A percentile compares a stretch with the other conserved stretches of the same genome.
These are phyloP conservation scores for Leptonema lineaticorne DNA, from an alignment of 1,140 invertebrate species.

Conservation along the genomic window DNA sequence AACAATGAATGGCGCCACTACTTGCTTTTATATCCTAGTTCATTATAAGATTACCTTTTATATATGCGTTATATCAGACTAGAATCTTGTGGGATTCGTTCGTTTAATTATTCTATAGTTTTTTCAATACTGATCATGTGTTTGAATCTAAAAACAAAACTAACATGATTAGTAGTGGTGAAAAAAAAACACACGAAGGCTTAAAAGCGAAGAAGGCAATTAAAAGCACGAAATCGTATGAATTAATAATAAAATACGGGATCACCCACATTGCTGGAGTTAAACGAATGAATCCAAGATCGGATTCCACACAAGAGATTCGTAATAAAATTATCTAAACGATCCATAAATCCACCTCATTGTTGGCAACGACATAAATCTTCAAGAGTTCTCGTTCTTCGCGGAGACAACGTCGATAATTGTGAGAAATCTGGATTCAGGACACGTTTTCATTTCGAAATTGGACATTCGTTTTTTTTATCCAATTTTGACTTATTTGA, in stretches of 20 bases:
- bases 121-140: too few species aligned
- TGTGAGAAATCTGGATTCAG: conserved; percentile 24
- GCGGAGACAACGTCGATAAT: conserved; percentile 17
- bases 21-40: too few species aligned
- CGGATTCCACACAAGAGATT: background rate
- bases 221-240: background rate
- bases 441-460: background rate
- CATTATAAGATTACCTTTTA: too few species aligned
- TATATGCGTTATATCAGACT: too few species aligned
- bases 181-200: too few species aligned
- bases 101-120: too few species aligned
- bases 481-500: background rate
- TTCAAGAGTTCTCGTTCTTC: conserved; percentile 5
- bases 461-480: background rate
- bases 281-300: too few species aligned
- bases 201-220: too few species aligned
- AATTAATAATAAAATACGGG: conserved; percentile 3
- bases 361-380: conserved; percentile 19
- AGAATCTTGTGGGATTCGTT: too few species aligned
- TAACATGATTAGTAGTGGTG: too few species aligned
- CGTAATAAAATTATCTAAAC: conserved; percentile 30
- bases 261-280: conserved; percentile 16
- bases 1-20: too few species aligned
- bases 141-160: too few species aligned
- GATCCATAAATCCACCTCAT: conserved; percentile 29